Evolutionary conservation across 2,113 vertebrate genomes (phyloP), one percentile per base, ranked within the genome.

Genomic region (Forbesichthys agassizii): DNA sequence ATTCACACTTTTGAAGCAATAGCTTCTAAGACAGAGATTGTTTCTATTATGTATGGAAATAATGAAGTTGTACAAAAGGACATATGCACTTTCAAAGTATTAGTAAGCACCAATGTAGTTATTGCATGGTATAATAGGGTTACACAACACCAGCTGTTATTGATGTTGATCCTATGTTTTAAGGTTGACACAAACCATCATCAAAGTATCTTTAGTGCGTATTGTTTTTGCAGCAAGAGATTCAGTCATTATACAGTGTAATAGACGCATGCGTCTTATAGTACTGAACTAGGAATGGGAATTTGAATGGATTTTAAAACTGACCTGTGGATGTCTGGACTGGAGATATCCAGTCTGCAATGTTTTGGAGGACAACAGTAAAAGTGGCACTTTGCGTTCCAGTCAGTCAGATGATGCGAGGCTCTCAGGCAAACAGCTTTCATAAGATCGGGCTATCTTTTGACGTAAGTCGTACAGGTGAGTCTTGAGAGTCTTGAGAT

Each of bases 391-490:
- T 0, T 46, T 77, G 58, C 53, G 78, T 84, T 82, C 57, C 70
- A 82, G 75, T 74, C 75, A 33, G 73, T 74, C 75, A 33, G 73
- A 82, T 64, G 74, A 82, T 16, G 61, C 71, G 77, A 61, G 33
- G 81, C 74, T 78, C 77, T 83, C 48, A 46, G 74, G 80, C 86
- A 82, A 74, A 69, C 77, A 63, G 70, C 80, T 88, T 90, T 92
- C 81, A 89, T 80, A 84, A 80, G 69, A 76, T 80, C 65, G 12
- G 68, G 52, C 85, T 90, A 85, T 73, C 78, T 84, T 88, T 89
- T 89, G 84, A 90, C 88, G 85, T 82, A 81, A 84, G 77, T 66
- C 69, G 64, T 60, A 62, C 2, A 27, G 2, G 27, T 27, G 70
- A 85, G 75, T 76, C 59, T 84, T 77, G 13, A 62, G 68, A 85